Percentiles rank a stretch among this genome's conserved stretches.
These are phyloP conservation scores for Apostichopus californicus DNA, from an alignment of 35 echinoderm and acorn worm genomes.

Conservation along the genomic window DNA sequence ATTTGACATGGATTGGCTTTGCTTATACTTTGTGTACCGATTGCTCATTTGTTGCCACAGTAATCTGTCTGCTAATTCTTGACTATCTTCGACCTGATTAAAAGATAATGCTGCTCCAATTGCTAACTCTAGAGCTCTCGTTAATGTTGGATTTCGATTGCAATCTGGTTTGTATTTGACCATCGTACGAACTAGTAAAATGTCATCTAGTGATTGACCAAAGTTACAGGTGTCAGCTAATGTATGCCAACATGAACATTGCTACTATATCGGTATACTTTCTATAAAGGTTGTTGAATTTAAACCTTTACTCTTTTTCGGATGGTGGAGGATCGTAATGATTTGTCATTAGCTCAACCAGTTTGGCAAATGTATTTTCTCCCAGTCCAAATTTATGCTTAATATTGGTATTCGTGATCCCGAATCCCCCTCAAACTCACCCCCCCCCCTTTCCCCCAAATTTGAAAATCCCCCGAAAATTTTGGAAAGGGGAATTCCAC, in stretches of 20 bases:
- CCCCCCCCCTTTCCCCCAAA: too few relatives aligned
- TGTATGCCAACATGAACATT: slow-evolving; percentile 41
- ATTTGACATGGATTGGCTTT: neutral
- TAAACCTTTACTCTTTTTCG: too few relatives aligned
- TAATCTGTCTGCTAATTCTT: neutral
- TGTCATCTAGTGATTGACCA: slow-evolving; percentile 54
- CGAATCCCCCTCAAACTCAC: too few relatives aligned
- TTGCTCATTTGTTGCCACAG: neutral
- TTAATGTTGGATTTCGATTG: slow-evolving; percentile 45
- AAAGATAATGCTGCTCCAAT: slow-evolving; percentile 20
- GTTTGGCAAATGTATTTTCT: too few relatives aligned
- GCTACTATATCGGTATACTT: too few relatives aligned
- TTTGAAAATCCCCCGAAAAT: too few relatives aligned
- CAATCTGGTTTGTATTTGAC: slow-evolving; percentile 54
- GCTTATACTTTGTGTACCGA: neutral
- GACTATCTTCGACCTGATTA: neutral
- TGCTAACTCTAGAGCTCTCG: slow-evolving; percentile 12
- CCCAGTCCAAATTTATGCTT: too few relatives aligned
- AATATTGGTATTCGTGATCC: too few relatives aligned
- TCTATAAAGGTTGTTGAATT: too few relatives aligned
- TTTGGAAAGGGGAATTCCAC: too few relatives aligned
- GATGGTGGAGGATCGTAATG: too few relatives aligned
- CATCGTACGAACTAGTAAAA: slow-evolving; percentile 61
- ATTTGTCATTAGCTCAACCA: too few relatives aligned
- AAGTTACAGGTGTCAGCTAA: slow-evolving; percentile 67